Evolutionary conservation across 2,888 invertebrate genomes (phyloP), one percentile per base, ranked within the genome.

Genomic region (Aricia artaxerxes): DNA sequence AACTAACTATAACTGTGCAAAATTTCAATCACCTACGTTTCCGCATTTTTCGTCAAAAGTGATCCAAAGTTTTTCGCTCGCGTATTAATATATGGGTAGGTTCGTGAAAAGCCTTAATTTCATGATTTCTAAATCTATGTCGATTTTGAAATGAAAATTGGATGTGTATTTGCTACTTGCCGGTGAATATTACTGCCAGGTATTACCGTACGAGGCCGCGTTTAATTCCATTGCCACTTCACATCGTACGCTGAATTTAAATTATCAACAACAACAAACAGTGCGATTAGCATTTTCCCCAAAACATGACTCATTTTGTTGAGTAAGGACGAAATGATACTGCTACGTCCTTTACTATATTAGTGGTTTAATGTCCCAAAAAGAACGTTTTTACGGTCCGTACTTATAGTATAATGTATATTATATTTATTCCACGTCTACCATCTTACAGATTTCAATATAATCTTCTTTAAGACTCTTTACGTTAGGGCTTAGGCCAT

Each of bases 171-270:
- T 38, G 69, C 35, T 35, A 38, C 13, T 69, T 69, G 69, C 13
- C 13, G 11, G 69, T 69, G 35, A 69, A 69, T 38, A 69, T 35
- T 16, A 69, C 35, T 69, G 69, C 6, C 13, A 69, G 35, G 69
- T 38, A 69, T 64, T 31, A 61, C 1, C 9, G 6, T 24, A 31
- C 31, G 64, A 69, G 35, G 69, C 9, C 31, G 69, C 13, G 69
- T 69, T 69, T 69, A 69, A 69, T 64, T 64, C 64, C 64, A 64
- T 64, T 69, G 69, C 69, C 69, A 69, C 69, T 64, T 24, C 13
- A 38, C 69, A 6, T 4, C 13, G 69, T 69, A 69, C 69, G 69
- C 35, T 69, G 69, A 69, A 69, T 69, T 35, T 38, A 69, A 69
- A 69, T 69, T 16, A 69, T 69, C 69, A 69, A 35, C 6, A 61